Evolutionary conservation across 2,797 vertebrate species (phyloP).

Genomic region (Smutsia temminckii): DNA sequence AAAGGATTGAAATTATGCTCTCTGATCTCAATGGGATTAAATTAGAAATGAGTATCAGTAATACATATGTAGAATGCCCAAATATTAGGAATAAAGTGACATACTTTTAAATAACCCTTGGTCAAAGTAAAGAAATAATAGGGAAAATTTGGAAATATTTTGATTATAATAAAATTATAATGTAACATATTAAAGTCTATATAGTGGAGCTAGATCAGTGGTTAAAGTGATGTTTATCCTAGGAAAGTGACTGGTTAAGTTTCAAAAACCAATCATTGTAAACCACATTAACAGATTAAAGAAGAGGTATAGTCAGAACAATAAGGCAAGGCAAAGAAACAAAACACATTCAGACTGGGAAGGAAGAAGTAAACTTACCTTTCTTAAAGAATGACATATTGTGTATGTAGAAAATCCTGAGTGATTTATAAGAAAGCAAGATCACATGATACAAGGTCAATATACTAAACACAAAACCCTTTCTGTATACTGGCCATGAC

Average conservation of each 20-base stretch:
- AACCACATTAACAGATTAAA: not conserved
- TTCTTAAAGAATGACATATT: not conserved
- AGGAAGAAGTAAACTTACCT: not conserved
- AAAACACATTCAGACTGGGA: not conserved
- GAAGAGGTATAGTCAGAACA: not conserved
- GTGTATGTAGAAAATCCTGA: not conserved
- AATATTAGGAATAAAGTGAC: not conserved
- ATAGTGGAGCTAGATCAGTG: not conserved
- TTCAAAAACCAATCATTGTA: not conserved
- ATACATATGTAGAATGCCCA: not conserved
- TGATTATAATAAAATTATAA: not conserved
- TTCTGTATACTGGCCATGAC: not conserved
- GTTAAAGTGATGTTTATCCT: not conserved
- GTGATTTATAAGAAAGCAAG: not conserved
- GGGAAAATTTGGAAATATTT: not conserved
- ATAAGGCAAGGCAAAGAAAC: not conserved
- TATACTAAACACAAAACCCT: not conserved
- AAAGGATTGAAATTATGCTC: not conserved
- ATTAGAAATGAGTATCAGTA: not conserved
- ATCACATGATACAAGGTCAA: not conserved
- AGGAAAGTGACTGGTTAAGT: not conserved
- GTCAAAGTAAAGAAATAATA: not conserved
- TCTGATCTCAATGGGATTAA: not conserved
- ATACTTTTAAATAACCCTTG: not conserved
- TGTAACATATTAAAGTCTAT: not conserved